Conservation (phyloP, 2,797 vertebrate genomes). For the Carcharodon carcharias region DNA sequence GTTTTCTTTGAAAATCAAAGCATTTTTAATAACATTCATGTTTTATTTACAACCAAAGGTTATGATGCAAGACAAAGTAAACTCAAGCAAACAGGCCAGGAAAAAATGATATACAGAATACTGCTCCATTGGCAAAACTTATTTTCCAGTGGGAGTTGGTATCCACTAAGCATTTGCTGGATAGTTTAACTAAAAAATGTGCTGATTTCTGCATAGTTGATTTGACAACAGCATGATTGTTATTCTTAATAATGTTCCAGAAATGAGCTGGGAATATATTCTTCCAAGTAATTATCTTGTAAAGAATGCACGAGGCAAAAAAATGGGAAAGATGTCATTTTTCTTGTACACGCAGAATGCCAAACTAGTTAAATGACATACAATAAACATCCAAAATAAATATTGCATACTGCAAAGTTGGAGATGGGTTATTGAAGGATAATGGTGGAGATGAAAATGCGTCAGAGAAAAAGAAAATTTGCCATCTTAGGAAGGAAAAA, state of each 20-base stretch:
- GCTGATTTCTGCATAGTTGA: neutral
- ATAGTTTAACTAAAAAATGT: neutral
- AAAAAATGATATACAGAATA: neutral
- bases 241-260: constrained; percentile 8
- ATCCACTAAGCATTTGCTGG: neutral
- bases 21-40: neutral
- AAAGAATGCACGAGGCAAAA: neutral
- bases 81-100: neutral
- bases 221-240: neutral
- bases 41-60: neutral
- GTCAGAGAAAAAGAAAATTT: too few species aligned
- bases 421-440: neutral
- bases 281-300: neutral
- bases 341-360: neutral
- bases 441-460: neutral
- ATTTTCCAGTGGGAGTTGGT: neutral
- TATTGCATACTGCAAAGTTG: neutral
- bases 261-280: neutral
- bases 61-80: neutral
- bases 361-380: neutral
- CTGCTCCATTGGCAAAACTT: neutral
- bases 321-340: neutral
- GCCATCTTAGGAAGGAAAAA: neutral
- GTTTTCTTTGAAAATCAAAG: neutral
- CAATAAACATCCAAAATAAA: neutral